These are phyloP conservation scores for Channa argus DNA, from an alignment of 2,113 vertebrate species.

Conservation along the genomic window DNA sequence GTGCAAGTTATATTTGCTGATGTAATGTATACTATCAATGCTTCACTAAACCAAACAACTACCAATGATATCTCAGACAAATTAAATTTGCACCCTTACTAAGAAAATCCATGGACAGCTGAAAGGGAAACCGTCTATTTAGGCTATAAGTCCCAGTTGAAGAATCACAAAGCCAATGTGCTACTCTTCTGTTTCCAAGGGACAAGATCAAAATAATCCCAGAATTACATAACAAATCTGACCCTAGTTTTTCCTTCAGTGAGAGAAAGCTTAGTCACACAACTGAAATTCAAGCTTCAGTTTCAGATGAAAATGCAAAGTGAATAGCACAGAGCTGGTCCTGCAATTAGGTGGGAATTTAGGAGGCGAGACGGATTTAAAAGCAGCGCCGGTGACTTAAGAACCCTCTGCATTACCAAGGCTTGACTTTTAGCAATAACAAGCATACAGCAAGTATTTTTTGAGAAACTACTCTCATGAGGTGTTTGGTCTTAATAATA, in stretches of 20 bases:
- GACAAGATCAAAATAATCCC: constrained; percentile 73
- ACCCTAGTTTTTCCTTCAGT: constrained; percentile 49
- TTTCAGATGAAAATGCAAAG: constrained; percentile 29
- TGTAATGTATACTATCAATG: no score
- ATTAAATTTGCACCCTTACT: constrained; percentile 9
- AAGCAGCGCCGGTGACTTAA: background rate
- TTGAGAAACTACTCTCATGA: no score
- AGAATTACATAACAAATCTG: constrained; percentile 70
- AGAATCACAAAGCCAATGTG: constrained; percentile 51
- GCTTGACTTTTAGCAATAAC: background rate
- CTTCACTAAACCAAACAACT: background rate
- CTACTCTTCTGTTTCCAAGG: constrained; percentile 61
- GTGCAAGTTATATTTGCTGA: background rate
- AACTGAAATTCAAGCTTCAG: constrained; percentile 29
- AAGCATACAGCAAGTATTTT: no score
- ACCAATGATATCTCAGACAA: background rate
- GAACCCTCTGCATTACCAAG: background rate
- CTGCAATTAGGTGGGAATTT: background rate
- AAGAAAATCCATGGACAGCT: constrained; percentile 5
- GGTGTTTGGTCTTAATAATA: background rate
- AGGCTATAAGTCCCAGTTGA: constrained; percentile 40
- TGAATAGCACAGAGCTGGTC: background rate
- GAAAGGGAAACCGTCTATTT: constrained; percentile 32
- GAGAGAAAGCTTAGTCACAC: constrained; percentile 30
- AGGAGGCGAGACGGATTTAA: no score